A percentile compares a stretch with the other conserved stretches of the same genome.
phyloP scores from a whole-genome alignment of 1,140 invertebrate genomes.

The Panulirus ornatus region DNA sequence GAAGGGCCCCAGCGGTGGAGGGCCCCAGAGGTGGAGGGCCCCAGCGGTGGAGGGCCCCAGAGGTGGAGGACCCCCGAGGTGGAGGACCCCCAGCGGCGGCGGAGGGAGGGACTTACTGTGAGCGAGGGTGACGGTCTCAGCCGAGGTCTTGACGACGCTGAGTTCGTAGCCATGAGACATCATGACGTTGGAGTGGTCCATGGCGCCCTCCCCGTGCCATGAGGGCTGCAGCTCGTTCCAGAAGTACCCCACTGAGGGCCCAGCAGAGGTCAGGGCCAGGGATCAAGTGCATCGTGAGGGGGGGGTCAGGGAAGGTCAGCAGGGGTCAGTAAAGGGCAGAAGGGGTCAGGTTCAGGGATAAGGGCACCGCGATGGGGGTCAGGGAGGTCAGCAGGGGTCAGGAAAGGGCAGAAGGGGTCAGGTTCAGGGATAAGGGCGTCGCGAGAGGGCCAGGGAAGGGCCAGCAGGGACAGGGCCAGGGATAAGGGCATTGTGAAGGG shows the following conservation, averaged over 20 bases:
- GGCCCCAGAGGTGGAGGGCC: too few species aligned
- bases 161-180: slow-evolving; percentile 36
- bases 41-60: too few species aligned
- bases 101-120: not conserved
- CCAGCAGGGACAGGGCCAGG: too few species aligned
- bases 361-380: too few species aligned
- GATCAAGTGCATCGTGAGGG: not conserved
- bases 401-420: too few species aligned
- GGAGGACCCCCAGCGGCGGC: too few species aligned
- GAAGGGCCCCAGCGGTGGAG: too few species aligned
- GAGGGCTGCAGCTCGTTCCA: not conserved
- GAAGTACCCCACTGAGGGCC: slow-evolving; percentile 14
- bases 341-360: not conserved
- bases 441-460: too few species aligned
- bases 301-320: not conserved
- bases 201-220: slow-evolving; percentile 10
- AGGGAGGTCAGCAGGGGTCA: too few species aligned
- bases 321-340: not conserved
- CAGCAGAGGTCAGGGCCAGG: not conserved
- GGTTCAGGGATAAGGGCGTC: too few species aligned
- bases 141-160: not conserved
- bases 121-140: not conserved
- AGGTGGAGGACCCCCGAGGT: too few species aligned
- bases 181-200: not conserved
- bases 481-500: too few species aligned